A percentile compares a stretch with the other conserved stretches of the same genome.
phyloP scores from a whole-genome alignment of 2,797 vertebrate genomes.

The Sandelia bainsii region DNA sequence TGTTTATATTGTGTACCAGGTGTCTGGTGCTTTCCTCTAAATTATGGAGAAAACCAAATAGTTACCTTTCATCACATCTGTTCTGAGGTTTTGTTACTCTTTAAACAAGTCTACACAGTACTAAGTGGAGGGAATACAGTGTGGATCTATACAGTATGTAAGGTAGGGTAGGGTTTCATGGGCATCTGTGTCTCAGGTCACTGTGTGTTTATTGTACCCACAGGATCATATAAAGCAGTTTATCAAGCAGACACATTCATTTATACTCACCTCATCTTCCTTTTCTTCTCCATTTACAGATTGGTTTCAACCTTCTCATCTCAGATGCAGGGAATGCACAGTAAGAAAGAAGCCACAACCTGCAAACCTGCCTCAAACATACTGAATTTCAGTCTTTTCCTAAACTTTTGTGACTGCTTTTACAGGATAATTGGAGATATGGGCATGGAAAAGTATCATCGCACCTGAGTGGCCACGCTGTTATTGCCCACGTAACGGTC shows the following conservation, averaged over 20 bases:
- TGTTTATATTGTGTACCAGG: not conserved
- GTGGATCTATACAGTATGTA: not conserved
- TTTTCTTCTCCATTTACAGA: conserved; percentile 4
- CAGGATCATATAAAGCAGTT: conserved; percentile 9
- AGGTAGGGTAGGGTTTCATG: not conserved
- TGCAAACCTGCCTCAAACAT: not conserved
- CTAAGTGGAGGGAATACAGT: conserved; percentile 36
- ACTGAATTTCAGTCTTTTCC: not conserved
- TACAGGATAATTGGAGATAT: not conserved
- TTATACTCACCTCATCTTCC: not conserved
- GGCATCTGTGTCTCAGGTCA: conserved; percentile 14
- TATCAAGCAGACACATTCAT: conserved; percentile 20
- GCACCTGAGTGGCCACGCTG: not conserved
- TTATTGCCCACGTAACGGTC: not conserved
- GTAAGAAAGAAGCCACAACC: not conserved
- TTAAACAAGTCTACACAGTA: conserved; percentile 36
- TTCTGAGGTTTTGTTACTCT: conserved; percentile 41
- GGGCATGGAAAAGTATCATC: not conserved
- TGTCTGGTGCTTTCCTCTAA: not conserved
- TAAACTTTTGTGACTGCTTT: not conserved
- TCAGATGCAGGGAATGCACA: not conserved
- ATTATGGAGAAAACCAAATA: conserved; percentile 41
- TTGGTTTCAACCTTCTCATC: not conserved
- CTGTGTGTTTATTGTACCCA: conserved; percentile 18
- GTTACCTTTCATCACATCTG: conserved; percentile 42